Evolutionary conservation across 2,888 invertebrate species (phyloP).

Genomic region (Lamproptera curius): DNA sequence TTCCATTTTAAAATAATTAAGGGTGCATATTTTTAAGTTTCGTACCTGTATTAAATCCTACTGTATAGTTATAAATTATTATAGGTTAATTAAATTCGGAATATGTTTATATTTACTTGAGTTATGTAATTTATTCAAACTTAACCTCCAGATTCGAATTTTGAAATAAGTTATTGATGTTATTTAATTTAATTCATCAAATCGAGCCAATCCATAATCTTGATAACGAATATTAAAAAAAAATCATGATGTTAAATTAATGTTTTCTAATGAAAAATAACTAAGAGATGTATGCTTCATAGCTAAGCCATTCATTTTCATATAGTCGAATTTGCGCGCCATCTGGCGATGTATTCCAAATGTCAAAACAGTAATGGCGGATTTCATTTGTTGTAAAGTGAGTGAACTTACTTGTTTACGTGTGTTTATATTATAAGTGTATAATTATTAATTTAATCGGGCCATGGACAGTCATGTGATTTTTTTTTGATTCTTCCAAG

Average conservation of each 20-base stretch:
- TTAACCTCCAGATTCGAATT: too few species aligned
- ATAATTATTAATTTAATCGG: conserved; percentile 6
- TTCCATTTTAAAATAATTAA: conserved; percentile 54
- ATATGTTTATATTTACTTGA: too few species aligned
- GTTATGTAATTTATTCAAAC: too few species aligned
- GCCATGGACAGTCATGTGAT: conserved; percentile 7
- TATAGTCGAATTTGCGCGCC: conserved; percentile 43
- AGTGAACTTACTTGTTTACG: conserved; percentile 43
- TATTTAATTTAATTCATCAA: too few species aligned
- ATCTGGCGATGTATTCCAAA: conserved; percentile 48
- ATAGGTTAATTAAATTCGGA: conserved; percentile 31
- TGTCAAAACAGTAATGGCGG: conserved; percentile 62
- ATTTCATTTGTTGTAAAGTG: conserved; percentile 60
- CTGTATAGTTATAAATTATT: conserved; percentile 43
- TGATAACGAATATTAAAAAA: too few species aligned
- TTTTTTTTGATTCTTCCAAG: conserved; percentile 8
- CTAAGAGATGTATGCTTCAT: conserved; percentile 8
- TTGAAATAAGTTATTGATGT: too few species aligned
- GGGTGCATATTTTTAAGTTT: conserved; percentile 36
- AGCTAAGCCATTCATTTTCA: conserved; percentile 48
- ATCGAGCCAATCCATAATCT: too few species aligned
- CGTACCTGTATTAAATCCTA: conserved; percentile 48
- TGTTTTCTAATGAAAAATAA: too few species aligned
- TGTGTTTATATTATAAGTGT: too few species aligned
- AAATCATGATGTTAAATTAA: too few species aligned